phyloP scores from a whole-genome alignment of 1,140 invertebrate species.

The Brachionus paranguensis region DNA sequence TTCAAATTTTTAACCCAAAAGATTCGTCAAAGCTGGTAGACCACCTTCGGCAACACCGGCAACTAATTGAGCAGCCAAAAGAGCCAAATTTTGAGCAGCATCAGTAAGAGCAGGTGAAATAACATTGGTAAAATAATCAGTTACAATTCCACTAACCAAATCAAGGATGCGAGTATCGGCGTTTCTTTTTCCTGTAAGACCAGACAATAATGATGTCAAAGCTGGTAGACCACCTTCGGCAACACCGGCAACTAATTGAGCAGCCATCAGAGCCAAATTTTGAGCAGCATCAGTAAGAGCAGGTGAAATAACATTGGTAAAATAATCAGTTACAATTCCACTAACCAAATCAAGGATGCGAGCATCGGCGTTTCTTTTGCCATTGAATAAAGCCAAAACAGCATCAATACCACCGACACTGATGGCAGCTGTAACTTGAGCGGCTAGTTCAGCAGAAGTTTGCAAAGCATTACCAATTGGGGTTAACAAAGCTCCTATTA shows the following conservation, averaged over 20 bases:
- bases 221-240: constrained; percentile 14
- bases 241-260: constrained; percentile 3
- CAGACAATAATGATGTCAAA: background rate
- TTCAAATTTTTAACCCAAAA: background rate
- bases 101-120: background rate
- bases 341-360: background rate
- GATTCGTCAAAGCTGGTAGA: background rate
- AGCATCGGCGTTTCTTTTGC: constrained; percentile 3
- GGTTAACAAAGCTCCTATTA: background rate
- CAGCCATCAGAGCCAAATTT: background rate
- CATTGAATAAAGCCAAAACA: background rate
- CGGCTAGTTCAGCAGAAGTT: background rate
- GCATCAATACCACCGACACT: background rate
- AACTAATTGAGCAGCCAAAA: constrained; percentile 21
- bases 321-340: background rate
- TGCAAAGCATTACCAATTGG: constrained; percentile 6
- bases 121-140: background rate
- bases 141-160: background rate
- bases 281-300: background rate
- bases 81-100: background rate
- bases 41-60: constrained; percentile 30
- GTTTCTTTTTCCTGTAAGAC: background rate
- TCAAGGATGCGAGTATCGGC: background rate
- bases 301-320: background rate
- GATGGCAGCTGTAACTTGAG: background rate